Conservation (phyloP, 1,140 invertebrate genomes). For the Zaprionus ghesquierei region DNA sequence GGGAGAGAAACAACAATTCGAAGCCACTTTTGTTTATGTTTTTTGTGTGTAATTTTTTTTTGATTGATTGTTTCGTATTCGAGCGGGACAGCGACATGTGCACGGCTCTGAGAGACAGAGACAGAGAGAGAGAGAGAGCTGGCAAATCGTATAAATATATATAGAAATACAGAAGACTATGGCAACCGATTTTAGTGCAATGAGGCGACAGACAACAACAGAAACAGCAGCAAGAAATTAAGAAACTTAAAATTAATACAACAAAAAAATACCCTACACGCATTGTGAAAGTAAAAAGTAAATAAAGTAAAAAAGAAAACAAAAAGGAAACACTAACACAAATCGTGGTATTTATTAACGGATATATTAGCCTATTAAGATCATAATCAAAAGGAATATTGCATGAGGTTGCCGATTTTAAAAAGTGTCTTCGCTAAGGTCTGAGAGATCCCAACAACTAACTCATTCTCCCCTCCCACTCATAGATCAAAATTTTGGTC, state of each 20-base stretch:
- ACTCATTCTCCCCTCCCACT: no score
- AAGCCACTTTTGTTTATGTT: slow-evolving; percentile 61
- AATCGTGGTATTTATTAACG: neutral
- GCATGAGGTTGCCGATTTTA: no score
- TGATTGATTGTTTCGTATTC: slow-evolving; percentile 38
- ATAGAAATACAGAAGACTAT: slow-evolving; percentile 4
- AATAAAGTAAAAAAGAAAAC: slow-evolving; percentile 34
- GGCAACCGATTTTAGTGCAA: slow-evolving; percentile 60
- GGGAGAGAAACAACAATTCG: slow-evolving; percentile 20
- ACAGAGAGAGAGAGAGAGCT: neutral
- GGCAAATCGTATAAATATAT: neutral
- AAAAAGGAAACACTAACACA: slow-evolving; percentile 5
- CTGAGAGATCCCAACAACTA: no score
- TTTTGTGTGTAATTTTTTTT: slow-evolving; percentile 46
- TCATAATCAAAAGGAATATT: no score
- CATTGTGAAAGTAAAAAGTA: slow-evolving; percentile 36
- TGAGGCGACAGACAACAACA: slow-evolving; percentile 50
- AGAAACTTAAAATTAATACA: slow-evolving; percentile 6
- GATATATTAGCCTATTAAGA: no score
- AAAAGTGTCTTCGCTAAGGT: no score
- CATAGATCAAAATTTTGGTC: no score
- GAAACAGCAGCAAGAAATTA: neutral
- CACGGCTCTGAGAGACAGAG: slow-evolving; percentile 38
- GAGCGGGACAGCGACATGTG: slow-evolving; percentile 42
- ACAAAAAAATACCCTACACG: slow-evolving; percentile 30